Evolutionary conservation across 2,888 invertebrate species (phyloP), one percentile per base, ranked within the genome.

Genomic region (Seira ritae): DNA sequence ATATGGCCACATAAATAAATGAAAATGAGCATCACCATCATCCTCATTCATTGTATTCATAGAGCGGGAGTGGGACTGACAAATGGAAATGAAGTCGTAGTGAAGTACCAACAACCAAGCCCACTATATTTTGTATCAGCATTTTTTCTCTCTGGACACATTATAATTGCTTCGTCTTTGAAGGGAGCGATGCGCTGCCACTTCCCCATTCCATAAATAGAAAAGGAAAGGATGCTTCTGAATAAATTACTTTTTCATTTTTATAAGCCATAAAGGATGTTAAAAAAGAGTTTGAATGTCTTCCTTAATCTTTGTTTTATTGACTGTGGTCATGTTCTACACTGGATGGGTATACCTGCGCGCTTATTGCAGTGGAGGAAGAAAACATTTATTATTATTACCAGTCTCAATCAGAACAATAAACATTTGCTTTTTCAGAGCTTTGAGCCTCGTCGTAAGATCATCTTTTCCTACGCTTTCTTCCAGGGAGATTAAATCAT

Each of bases 191-290:
- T n/a, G 19, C 60, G 62, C n/a, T 71, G 1, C 24, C 69, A 37
- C 15, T 12, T 8, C 46, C 6, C 19, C 1, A 19, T 12, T 42
- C 42, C 46, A 67, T 31, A 67, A 67, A 31, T 67, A 67, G 17
- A 68, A 19, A 37, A 10, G n/a, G 55, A 42, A 66, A 69, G 37
- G n/a, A n/a, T n/a, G 60, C 68, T 46, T 37, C 17, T 80, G 80
- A 80, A 80, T 80, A 80, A 81, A 81, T 81, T 81, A 81, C 71
- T 75, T 81, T 80, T 81, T 50, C 75, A 76, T 81, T 81, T 76
- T 69, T 80, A 62, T 67, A 72, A 67, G 22, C 20, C 17, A 22
- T 12, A 20, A 70, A 60, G 60, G 79, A 81, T 69, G 75, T 81
- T 81, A 81, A 81, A 75, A 75, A 81, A 70, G 81, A 81, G 75